A percentile compares a stretch with the other conserved stretches of the same genome.
These are phyloP conservation scores for Macrophya alboannulata DNA, from an alignment of 2,888 invertebrate species.

Conservation along the genomic window DNA sequence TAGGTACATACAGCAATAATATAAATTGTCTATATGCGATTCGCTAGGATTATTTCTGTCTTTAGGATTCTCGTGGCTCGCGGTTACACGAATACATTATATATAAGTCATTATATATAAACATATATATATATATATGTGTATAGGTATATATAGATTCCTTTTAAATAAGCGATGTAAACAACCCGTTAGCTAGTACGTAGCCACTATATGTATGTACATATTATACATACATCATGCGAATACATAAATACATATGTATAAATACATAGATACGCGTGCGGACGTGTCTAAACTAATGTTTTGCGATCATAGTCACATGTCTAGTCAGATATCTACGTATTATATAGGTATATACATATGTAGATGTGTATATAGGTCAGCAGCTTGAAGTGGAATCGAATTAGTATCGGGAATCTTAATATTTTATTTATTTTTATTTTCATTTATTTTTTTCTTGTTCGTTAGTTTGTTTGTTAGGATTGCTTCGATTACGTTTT, in stretches of 20 bases:
- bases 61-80: slow-evolving; percentile 1
- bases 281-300: neutral
- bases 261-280: neutral
- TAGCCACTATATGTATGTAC: too few relatives aligned
- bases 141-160: neutral
- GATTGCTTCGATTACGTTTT: too few relatives aligned
- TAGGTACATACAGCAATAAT: neutral
- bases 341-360: neutral
- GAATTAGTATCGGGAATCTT: neutral
- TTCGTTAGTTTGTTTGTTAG: neutral
- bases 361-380: slow-evolving; percentile 5
- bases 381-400: slow-evolving; percentile 2
- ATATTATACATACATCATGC: too few relatives aligned
- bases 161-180: slow-evolving; percentile 26
- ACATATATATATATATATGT: neutral
- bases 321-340: neutral
- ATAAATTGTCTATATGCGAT: neutral
- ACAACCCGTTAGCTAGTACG: slow-evolving; percentile 2
- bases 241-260: too few relatives aligned
- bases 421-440: neutral
- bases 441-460: neutral
- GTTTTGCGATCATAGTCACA: neutral
- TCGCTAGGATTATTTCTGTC: slow-evolving; percentile 6
- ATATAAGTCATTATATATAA: too few relatives aligned
- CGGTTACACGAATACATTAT: neutral